Base-by-base conservation (phyloP, 2,888 invertebrate genomes). In the Nineta flava region DNA sequence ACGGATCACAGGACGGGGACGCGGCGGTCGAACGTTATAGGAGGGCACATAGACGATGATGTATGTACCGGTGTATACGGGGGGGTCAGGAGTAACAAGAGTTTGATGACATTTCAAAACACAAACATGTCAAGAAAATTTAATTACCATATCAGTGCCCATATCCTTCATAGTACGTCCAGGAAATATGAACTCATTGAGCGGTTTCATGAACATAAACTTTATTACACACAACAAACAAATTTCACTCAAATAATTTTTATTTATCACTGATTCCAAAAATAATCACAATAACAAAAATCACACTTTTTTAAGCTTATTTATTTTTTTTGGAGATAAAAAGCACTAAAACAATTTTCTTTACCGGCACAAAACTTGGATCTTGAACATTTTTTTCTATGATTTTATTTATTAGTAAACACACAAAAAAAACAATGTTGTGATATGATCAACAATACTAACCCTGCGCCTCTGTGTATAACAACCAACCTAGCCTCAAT, bases 141-240 rank as follows among this genome's bases (percentile, higher is more conserved):
- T 41, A 17, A 12, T 76, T 72, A 83, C 83, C 83, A 83, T 83
- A 72, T 83, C 83, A 72, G 81, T 81, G 74, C 81, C 83, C 79
- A 82, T 80, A 73, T 81, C 80, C 77, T 78, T 81, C 79, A 81
- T 82, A 75, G 81, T 79, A 64, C 60, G 58, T 70, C 76, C 70
- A 70, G 76, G 73, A 67, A 77, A 76, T 73, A 79, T 77, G 67
- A 76, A 73, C 65, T 75, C 76, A 73, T 76, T 74, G 72, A 77
- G 75, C 67, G 77, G 77, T 76, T 77, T 77, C 77, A 77, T 77
- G 74, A 50, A 53, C 48, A 47, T 47, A 45, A 63, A 62, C 62
- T 61, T 62, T 63, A 55, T 62, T 61, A 54, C 26, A 35, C 34
- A 34, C 46, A 32, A 42, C 13, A 26, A 38, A 13, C 21, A 21